Evolutionary conservation across 1,140 invertebrate species (phyloP).

Genomic region (Drosophila sp.): DNA sequence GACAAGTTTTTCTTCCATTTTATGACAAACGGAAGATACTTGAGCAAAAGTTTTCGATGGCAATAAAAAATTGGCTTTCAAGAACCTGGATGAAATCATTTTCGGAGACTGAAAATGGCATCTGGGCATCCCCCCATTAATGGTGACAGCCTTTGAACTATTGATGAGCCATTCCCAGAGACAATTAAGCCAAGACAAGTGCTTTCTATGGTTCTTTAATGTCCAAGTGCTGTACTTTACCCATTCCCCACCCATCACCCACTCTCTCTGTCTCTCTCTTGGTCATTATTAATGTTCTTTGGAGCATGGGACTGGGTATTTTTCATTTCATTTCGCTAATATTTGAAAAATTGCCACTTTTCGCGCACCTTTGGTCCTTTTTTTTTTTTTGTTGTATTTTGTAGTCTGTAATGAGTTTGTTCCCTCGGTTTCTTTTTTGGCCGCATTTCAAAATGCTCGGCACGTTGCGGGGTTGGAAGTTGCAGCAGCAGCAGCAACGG

Average conservation of each 20-base stretch:
- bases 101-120: constrained; percentile 38
- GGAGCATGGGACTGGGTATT: constrained; percentile 11
- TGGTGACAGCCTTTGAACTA: constrained; percentile 69
- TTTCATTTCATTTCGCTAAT: constrained; percentile 52
- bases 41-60: constrained; percentile 59
- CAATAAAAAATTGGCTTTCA: constrained; percentile 51
- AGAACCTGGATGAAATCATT: constrained; percentile 46
- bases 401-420: constrained; percentile 60
- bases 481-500: constrained; percentile 17
- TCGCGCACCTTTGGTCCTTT: constrained; percentile 58
- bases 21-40: constrained; percentile 77
- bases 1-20: constrained; percentile 44
- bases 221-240: constrained; percentile 4
- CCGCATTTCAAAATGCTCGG: constrained; percentile 54
- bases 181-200: constrained; percentile 65
- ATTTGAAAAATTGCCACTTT: constrained; percentile 71
- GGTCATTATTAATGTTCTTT: constrained; percentile 66
- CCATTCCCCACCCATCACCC: not conserved
- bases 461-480: constrained; percentile 57
- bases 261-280: not conserved
- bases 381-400: not conserved
- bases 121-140: constrained; percentile 43
- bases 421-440: constrained; percentile 32
- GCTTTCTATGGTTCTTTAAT: constrained; percentile 16
- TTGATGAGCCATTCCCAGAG: constrained; percentile 70